Evolutionary conservation across 2,888 invertebrate species (phyloP), one percentile per base, ranked within the genome.

Genomic region (Thereva nobilitata): DNA sequence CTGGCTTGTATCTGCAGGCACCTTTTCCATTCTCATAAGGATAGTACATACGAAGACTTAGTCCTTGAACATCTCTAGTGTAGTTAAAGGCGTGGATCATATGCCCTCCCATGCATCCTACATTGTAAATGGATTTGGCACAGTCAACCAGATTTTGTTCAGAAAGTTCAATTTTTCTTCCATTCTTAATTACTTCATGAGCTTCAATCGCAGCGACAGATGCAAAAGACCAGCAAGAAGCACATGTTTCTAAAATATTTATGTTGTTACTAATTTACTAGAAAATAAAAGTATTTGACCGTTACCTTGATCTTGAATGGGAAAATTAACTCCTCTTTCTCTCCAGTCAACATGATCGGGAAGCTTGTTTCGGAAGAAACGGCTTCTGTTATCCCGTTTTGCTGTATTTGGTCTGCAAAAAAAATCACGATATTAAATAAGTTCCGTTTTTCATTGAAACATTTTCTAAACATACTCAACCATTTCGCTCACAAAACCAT

Each of bases 121-220:
- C 23, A 52, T 64, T 64, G n/a, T 44, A 53, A 37, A 35, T 64
- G 4, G 64, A 64, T 23, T 64, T 42, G n/a, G 64, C 52, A 41
- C 64, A 64, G 53, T 64, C 64, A 37, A 64, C 37, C n/a, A 64
- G 10, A 53, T 64, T 64, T 53, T 64, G 64, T 10, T 53, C 53
- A 37, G 64, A 64, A 23, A 64, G 44, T 35, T 53, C 37, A 8
- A 64, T 9, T 37, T 40, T 6, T 35, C 64, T 64, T 2, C 42
- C 10, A 7, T 44, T 37, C 23, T 12, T 8, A 5, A 64, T 53
- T 42, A 53, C 4, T 37, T 64, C 64, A 53, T 64, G 53, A 4
- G 64, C 52, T 53, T 64, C 64, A 8, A 64, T 9, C 12, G 44
- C 53, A n/a, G 40, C 64, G 4, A 53, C 52, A 23, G 53, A 49